phyloP scores from a whole-genome alignment of 2,113 vertebrate genomes.

The Silurus asotus region DNA sequence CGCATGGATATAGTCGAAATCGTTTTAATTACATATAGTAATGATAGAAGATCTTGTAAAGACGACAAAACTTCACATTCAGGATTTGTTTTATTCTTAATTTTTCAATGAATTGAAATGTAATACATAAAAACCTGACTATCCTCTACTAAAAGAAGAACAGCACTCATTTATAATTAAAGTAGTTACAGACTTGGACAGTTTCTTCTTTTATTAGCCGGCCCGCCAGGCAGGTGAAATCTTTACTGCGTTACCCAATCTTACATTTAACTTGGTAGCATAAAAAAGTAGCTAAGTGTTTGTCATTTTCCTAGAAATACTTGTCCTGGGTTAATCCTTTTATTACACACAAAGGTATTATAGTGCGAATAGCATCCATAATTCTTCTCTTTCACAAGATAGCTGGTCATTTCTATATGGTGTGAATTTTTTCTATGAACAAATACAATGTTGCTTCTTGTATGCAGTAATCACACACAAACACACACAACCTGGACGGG shows the following conservation, averaged over 20 bases:
- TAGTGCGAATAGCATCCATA: background rate
- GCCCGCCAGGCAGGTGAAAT: background rate
- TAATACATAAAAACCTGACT: too few species aligned
- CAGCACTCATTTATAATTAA: background rate
- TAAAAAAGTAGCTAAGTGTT: background rate
- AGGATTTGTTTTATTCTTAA: background rate
- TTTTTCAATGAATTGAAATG: too few species aligned
- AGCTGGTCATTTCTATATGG: background rate
- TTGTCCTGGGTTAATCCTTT: background rate
- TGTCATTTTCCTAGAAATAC: background rate
- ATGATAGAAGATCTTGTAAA: background rate
- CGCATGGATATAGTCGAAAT: background rate
- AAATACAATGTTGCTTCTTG: background rate
- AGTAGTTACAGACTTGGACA: background rate
- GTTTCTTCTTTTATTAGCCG: background rate
- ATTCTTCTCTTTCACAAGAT: background rate
- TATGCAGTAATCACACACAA: background rate
- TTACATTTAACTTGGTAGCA: background rate
- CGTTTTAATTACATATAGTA: background rate
- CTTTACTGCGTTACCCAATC: background rate
- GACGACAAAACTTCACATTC: background rate
- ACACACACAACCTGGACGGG: too few species aligned
- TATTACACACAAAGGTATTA: background rate
- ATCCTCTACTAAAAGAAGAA: background rate
- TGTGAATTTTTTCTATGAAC: background rate